Percentiles rank a stretch among this genome's conserved stretches.
Conservation (phyloP, 30 jellyfish, hydroid and myxozoan genomes). For the Morbakka virulenta region DNA sequence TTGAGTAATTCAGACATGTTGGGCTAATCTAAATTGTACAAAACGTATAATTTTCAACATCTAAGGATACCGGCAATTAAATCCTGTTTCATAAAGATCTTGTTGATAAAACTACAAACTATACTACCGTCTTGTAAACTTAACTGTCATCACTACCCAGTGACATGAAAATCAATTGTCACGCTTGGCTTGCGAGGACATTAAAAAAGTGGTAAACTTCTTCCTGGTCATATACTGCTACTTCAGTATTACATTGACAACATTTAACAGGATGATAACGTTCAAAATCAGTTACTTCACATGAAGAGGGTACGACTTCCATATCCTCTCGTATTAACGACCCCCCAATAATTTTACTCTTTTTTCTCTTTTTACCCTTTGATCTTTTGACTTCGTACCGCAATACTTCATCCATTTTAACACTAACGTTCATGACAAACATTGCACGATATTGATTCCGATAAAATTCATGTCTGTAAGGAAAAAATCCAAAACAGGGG, state of each 20-base stretch:
- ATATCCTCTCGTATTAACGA: conserved; percentile 36
- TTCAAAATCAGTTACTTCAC: conserved; percentile 6
- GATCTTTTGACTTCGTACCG: conserved; percentile 62
- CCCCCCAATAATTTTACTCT: conserved; percentile 71
- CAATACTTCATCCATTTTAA: conserved; percentile 54
- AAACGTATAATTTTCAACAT: no score
- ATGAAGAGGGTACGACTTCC: background rate
- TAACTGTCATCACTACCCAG: no score
- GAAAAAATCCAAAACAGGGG: background rate
- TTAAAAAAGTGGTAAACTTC: conserved; percentile 87
- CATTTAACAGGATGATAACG: conserved; percentile 80
- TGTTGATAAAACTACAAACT: no score
- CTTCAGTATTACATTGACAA: conserved; percentile 65
- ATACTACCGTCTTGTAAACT: no score
- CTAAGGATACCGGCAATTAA: no score
- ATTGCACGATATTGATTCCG: conserved; percentile 92
- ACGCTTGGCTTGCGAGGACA: conserved; percentile 88
- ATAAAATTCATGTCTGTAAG: conserved; percentile 78
- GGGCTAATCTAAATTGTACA: no score
- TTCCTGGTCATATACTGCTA: conserved; percentile 89
- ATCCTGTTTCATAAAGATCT: no score
- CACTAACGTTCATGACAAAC: conserved; percentile 89
- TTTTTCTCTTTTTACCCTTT: conserved; percentile 41
- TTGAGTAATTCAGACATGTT: no score
- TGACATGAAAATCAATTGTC: no score